Percentiles rank a stretch among this genome's conserved stretches.
These are phyloP conservation scores for Cristatella mucedo DNA, from an alignment of 2,888 invertebrate species.

Conservation along the genomic window DNA sequence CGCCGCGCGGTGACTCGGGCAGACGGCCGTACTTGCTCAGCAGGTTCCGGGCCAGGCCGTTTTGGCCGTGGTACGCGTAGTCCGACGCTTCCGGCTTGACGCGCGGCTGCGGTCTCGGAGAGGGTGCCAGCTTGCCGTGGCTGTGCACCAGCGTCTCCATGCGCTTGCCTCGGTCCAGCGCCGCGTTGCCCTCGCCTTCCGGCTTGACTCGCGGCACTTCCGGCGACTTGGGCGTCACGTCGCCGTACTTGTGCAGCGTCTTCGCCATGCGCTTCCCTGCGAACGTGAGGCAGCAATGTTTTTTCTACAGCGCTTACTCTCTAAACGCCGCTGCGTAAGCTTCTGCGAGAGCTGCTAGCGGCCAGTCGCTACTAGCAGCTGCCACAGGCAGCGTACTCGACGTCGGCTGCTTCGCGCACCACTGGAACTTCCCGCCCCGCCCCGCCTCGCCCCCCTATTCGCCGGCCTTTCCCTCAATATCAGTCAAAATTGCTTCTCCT, in stretches of 20 bases:
- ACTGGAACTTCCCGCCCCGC: no score
- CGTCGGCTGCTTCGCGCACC: no score
- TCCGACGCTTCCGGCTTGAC: constrained; percentile 19
- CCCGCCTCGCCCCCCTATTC: no score
- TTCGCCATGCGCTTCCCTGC: constrained; percentile 20
- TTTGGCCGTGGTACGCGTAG: constrained; percentile 15
- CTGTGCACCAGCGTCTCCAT: constrained; percentile 19
- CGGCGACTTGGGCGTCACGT: constrained; percentile 16
- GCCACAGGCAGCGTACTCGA: no score
- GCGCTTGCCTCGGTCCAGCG: constrained; percentile 20
- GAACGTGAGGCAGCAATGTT: no score
- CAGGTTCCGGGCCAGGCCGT: neutral
- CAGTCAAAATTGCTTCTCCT: no score
- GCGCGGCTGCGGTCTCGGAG: constrained; percentile 18
- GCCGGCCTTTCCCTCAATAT: no score
- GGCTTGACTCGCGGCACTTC: constrained; percentile 19
- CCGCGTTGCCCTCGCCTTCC: constrained; percentile 19
- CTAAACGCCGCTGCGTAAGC: no score
- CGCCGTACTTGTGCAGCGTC: constrained; percentile 18
- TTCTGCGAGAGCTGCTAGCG: no score
- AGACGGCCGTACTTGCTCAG: constrained; percentile 7
- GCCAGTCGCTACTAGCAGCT: no score
- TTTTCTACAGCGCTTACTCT: no score
- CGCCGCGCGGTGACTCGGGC: constrained; percentile 1
- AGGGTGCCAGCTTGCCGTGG: constrained; percentile 18